These are phyloP conservation scores for Hypena proboscidalis DNA, from an alignment of 2,888 invertebrate genomes.

Conservation along the genomic window DNA sequence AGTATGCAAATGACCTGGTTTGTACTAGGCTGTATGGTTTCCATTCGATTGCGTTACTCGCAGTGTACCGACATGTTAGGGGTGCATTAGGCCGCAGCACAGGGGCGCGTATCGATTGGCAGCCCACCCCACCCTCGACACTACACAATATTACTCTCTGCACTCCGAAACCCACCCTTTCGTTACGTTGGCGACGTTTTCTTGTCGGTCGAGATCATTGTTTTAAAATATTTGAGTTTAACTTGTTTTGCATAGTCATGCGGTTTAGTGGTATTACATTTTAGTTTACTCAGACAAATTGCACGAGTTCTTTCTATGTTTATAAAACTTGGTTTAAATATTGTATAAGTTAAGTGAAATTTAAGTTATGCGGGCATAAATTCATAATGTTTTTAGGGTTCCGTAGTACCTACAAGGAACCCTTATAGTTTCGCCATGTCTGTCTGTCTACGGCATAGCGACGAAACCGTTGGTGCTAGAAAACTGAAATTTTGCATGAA, in stretches of 20 bases:
- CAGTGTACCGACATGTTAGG: slow-evolving; percentile 50
- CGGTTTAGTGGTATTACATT: not conserved
- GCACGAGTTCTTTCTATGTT: not conserved
- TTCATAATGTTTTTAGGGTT: too few relatives aligned
- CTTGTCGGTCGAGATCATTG: slow-evolving; percentile 59
- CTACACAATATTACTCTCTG: slow-evolving; percentile 67
- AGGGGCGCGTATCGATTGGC: slow-evolving; percentile 82
- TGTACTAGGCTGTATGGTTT: slow-evolving; percentile 35
- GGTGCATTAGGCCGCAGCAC: slow-evolving; percentile 72
- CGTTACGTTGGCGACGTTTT: slow-evolving; percentile 68
- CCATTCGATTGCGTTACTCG: slow-evolving; percentile 42
- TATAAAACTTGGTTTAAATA: too few relatives aligned
- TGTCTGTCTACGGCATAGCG: too few relatives aligned
- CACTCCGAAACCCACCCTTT: slow-evolving; percentile 67
- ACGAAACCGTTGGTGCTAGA: too few relatives aligned
- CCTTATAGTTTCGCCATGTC: too few relatives aligned
- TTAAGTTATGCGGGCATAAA: too few relatives aligned
- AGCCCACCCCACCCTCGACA: slow-evolving; percentile 57
- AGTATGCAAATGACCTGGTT: slow-evolving; percentile 42
- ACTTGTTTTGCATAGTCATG: slow-evolving; percentile 19
- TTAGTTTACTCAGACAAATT: not conserved
- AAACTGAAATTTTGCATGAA: too few relatives aligned
- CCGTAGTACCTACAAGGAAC: too few relatives aligned
- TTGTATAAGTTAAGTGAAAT: too few relatives aligned
- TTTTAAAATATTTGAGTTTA: slow-evolving; percentile 54